These are phyloP conservation scores for Anabas testudineus DNA, from an alignment of 2,797 vertebrate genomes.

Conservation along the genomic window DNA sequence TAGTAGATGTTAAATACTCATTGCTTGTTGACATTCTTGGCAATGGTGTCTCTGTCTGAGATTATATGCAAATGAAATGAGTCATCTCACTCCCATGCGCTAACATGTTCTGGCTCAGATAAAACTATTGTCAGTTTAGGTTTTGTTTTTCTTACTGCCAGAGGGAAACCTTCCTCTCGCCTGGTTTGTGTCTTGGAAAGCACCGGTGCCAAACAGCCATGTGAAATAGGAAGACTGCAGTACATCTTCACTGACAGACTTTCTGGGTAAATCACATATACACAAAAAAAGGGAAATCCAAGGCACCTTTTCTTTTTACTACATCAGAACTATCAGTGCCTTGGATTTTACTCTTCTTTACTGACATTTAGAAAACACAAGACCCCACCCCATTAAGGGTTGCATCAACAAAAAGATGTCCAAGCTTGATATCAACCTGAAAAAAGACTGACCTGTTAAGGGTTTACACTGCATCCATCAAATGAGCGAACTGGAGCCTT, in stretches of 20 bases:
- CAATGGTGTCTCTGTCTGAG: not conserved
- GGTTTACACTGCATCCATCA: too few species aligned
- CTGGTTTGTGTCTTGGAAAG: conserved; percentile 1
- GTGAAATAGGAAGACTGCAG: not conserved
- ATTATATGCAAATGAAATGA: not conserved
- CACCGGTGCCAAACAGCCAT: not conserved
- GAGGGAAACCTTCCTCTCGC: not conserved
- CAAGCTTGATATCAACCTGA: too few species aligned
- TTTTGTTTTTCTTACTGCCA: not conserved
- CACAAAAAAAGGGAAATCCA: not conserved
- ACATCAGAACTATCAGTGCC: not conserved
- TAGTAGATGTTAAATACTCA: not conserved
- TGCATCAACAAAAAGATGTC: too few species aligned
- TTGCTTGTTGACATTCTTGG: not conserved
- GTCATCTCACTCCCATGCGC: conserved; percentile 1
- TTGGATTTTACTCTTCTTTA: not conserved
- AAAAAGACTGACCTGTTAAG: too few species aligned
- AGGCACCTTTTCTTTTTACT: not conserved
- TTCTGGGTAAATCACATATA: too few species aligned
- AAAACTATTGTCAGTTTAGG: not conserved
- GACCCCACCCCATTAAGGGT: too few species aligned
- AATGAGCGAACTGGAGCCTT: too few species aligned
- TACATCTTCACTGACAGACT: not conserved
- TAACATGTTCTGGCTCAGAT: conserved; percentile 12
- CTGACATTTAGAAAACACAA: not conserved